phyloP scores from a whole-genome alignment of 2,888 invertebrate species.

The Mellilla xanthometata region DNA sequence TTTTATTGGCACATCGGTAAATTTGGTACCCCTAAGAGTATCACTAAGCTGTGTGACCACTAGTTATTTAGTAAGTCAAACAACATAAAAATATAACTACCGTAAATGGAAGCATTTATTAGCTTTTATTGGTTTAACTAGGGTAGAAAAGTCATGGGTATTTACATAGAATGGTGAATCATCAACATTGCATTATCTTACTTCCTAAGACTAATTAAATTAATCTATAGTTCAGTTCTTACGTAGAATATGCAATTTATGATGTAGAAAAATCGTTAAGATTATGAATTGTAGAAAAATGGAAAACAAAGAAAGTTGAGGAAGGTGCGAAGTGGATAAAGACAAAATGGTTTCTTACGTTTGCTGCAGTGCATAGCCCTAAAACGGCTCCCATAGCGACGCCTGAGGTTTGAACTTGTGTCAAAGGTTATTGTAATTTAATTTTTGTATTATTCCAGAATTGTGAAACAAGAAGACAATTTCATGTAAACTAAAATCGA shows the following conservation, averaged over 20 bases:
- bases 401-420: background rate
- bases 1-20: too few relatives aligned
- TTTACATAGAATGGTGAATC: background rate
- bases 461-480: too few relatives aligned
- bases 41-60: too few relatives aligned
- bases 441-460: too few relatives aligned
- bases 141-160: background rate
- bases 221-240: background rate
- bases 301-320: conserved; percentile 10
- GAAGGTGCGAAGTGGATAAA: background rate
- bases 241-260: background rate
- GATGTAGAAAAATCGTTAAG: background rate
- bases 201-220: background rate
- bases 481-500: too few relatives aligned
- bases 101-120: background rate
- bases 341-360: conserved; percentile 59
- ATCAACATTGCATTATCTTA: background rate
- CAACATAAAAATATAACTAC: background rate
- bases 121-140: background rate
- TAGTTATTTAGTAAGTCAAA: too few relatives aligned
- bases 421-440: too few relatives aligned
- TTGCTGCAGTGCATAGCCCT: conserved; percentile 84
- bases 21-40: too few relatives aligned
- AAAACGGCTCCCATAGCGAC: conserved; percentile 83
- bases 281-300: background rate